phyloP scores from a whole-genome alignment of 2,113 vertebrate species.

The Oenanthe oenanthe region DNA sequence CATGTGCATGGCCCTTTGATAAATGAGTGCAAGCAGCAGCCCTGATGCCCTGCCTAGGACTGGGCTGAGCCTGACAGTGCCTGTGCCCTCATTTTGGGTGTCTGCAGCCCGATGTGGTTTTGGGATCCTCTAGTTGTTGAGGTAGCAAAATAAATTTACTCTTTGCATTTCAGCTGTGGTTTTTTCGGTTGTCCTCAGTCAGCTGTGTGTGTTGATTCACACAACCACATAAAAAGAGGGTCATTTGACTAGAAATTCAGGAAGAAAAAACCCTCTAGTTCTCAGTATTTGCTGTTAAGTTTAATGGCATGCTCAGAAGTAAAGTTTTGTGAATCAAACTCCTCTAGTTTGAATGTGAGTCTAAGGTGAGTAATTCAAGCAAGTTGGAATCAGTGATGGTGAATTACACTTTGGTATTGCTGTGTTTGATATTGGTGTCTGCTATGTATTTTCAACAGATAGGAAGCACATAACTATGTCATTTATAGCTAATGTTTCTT shows the following conservation, averaged over 20 bases:
- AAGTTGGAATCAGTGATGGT: background rate
- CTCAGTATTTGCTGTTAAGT: background rate
- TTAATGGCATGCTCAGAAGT: background rate
- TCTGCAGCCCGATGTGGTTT: background rate
- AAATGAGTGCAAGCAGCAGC: background rate
- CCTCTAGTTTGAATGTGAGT: background rate
- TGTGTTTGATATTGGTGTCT: background rate
- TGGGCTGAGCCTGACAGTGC: rapidly evolving
- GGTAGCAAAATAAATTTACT: background rate
- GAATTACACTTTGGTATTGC: background rate
- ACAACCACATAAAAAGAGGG: background rate
- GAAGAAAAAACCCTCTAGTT: background rate
- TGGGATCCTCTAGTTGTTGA: background rate
- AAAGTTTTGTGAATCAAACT: background rate
- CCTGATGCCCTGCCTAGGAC: background rate
- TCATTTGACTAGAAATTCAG: background rate
- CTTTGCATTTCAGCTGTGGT: background rate
- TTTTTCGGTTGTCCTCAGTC: background rate
- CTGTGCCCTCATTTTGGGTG: rapidly evolving
- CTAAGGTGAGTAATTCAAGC: background rate
- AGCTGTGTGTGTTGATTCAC: background rate
- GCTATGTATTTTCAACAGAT: background rate
- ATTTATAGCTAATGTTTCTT: background rate
- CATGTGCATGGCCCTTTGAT: rapidly evolving
- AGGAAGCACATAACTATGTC: background rate